phyloP scores from a whole-genome alignment of 2,113 vertebrate genomes.

The Laticauda colubrina region DNA sequence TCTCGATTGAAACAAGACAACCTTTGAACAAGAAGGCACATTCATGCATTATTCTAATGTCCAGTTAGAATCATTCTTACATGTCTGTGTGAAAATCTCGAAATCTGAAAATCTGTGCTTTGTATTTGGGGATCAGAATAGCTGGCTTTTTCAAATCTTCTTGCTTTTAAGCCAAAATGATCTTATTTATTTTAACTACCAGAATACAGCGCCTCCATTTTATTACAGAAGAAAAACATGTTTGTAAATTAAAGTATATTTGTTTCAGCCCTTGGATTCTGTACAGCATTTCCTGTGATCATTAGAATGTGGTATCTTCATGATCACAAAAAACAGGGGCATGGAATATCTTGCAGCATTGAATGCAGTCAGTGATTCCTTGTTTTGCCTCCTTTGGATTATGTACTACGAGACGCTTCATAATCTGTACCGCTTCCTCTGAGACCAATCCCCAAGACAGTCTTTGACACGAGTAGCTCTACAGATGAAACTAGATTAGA shows the following conservation, averaged over 20 bases:
- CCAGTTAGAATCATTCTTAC: not conserved
- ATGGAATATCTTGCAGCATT: not conserved
- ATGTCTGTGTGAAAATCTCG: not conserved
- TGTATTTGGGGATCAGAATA: not conserved
- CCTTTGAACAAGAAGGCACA: not conserved
- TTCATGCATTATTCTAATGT: fast-evolving
- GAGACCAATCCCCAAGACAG: not conserved
- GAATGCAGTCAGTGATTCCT: not conserved
- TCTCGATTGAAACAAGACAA: not conserved
- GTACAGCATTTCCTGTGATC: not conserved
- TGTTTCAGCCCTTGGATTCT: not conserved
- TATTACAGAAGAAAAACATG: not conserved
- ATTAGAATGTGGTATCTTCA: not conserved
- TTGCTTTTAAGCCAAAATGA: not conserved
- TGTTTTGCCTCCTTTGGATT: not conserved
- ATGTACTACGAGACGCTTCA: not conserved
- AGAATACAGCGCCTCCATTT: not conserved
- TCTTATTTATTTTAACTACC: not conserved
- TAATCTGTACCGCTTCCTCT: not conserved
- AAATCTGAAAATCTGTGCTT: not conserved
- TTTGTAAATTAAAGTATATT: not conserved
- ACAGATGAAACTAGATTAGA: not conserved
- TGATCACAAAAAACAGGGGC: no score
- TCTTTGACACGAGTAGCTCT: not conserved
- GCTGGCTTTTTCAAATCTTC: not conserved